A percentile compares a stretch with the other conserved stretches of the same genome.
Conservation (phyloP, 53 echinoderm and acorn worm species). For the Echinometra lucunter region DNA sequence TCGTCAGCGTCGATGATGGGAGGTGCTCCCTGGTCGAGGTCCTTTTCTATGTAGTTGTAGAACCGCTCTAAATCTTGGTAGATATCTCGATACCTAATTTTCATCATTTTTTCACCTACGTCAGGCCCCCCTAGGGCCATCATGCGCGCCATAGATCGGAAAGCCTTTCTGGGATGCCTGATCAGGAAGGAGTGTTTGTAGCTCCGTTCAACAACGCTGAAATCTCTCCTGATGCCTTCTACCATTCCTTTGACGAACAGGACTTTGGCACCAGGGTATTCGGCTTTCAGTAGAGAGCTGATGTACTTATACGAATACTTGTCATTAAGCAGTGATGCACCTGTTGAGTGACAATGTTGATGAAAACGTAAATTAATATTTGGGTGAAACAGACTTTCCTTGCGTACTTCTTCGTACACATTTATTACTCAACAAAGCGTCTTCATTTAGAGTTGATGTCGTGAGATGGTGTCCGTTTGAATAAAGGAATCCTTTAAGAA, state of each 20-base stretch:
- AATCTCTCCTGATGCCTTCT: background rate
- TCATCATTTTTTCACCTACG: no score
- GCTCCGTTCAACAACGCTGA: background rate
- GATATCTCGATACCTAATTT: background rate
- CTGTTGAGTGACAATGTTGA: no score
- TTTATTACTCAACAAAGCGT: no score
- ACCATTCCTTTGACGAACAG: constrained; percentile 56
- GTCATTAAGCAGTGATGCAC: background rate
- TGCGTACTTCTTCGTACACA: no score
- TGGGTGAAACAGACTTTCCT: no score
- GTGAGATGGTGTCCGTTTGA: no score
- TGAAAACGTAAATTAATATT: no score
- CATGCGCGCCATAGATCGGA: background rate
- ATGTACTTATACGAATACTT: constrained; percentile 49
- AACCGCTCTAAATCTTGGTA: constrained; percentile 26
- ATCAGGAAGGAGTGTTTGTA: constrained; percentile 49
- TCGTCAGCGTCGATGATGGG: constrained; percentile 64
- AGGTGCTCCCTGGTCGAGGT: constrained; percentile 37
- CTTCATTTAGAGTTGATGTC: no score
- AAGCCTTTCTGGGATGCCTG: constrained; percentile 29
- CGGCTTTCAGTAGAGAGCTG: background rate
- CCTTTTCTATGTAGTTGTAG: constrained; percentile 19
- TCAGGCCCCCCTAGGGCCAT: background rate
- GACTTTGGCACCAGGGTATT: constrained; percentile 55
- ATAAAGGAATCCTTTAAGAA: no score